phyloP scores from a whole-genome alignment of 1,140 invertebrate genomes.

The Nephila pilipes region DNA sequence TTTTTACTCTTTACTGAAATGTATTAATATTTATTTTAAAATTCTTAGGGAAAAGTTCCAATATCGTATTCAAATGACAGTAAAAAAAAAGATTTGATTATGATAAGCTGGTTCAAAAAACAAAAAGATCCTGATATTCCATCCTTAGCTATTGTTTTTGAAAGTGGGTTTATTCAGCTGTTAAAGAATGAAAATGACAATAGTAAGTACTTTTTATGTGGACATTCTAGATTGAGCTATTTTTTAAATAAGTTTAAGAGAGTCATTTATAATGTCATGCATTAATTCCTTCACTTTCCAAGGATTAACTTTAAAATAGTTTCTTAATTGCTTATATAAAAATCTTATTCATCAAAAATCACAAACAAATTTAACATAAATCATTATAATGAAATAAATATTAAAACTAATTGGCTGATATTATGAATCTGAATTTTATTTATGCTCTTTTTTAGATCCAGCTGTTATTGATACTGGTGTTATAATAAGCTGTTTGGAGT shows the following conservation, averaged over 20 bases:
- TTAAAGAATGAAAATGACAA: slow-evolving; percentile 95
- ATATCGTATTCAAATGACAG: slow-evolving; percentile 26
- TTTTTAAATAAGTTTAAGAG: background rate
- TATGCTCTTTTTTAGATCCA: slow-evolving; percentile 81
- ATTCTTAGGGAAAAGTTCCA: slow-evolving; percentile 63
- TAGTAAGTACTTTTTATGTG: slow-evolving; percentile 82
- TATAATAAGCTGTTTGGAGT: slow-evolving; percentile 89
- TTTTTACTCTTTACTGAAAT: no score
- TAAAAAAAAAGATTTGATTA: slow-evolving; percentile 70
- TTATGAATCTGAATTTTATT: no score
- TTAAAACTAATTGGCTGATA: no score
- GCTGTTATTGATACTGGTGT: slow-evolving; percentile 87
- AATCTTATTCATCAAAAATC: no score
- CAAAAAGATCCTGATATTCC: slow-evolving; percentile 88
- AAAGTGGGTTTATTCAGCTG: slow-evolving; percentile 91
- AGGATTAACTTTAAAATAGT: no score
- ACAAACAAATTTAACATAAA: no score
- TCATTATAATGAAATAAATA: no score
- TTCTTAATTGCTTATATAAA: no score
- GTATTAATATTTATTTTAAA: no score
- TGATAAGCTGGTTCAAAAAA: slow-evolving; percentile 91
- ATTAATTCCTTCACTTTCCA: background rate
- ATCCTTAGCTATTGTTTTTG: slow-evolving; percentile 91
- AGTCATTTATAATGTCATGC: background rate
- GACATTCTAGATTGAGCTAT: background rate